Conservation (phyloP, 2,113 vertebrate genomes). For the Xerus inauris region DNA sequence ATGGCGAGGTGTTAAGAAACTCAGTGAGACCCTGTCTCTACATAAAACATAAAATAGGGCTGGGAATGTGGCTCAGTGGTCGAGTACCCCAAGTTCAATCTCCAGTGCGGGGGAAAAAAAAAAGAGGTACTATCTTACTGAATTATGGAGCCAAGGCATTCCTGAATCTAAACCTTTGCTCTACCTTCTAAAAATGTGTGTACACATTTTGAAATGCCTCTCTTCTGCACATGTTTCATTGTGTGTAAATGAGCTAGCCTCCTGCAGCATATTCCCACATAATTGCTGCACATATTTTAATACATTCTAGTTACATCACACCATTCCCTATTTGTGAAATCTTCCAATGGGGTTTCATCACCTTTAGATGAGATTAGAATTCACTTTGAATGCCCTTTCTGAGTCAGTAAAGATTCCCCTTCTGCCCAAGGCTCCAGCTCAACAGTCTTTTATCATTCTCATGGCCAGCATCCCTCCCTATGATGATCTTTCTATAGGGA, state of each 20-base stretch:
- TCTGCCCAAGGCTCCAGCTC: neutral
- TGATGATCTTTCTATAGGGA: neutral
- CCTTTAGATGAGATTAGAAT: neutral
- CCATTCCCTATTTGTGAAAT: neutral
- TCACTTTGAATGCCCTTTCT: neutral
- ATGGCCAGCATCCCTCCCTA: fast-evolving
- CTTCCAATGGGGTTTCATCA: neutral
- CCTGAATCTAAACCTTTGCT: neutral
- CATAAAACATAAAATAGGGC: no score
- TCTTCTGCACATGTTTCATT: neutral
- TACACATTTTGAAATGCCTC: neutral
- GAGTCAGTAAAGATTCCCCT: neutral
- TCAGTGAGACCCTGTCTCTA: no score
- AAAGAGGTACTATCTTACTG: neutral
- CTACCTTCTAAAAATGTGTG: neutral
- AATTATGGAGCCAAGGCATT: neutral
- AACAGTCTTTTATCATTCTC: neutral
- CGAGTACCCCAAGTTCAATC: no score
- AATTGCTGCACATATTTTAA: neutral
- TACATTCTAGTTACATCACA: neutral
- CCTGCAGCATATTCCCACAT: neutral
- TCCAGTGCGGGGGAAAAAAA: no score
- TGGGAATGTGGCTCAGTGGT: no score
- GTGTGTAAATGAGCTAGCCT: neutral
- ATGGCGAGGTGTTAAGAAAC: no score